Conservation (phyloP, 2,797 vertebrate genomes). For the Bradypodion ventrale region DNA sequence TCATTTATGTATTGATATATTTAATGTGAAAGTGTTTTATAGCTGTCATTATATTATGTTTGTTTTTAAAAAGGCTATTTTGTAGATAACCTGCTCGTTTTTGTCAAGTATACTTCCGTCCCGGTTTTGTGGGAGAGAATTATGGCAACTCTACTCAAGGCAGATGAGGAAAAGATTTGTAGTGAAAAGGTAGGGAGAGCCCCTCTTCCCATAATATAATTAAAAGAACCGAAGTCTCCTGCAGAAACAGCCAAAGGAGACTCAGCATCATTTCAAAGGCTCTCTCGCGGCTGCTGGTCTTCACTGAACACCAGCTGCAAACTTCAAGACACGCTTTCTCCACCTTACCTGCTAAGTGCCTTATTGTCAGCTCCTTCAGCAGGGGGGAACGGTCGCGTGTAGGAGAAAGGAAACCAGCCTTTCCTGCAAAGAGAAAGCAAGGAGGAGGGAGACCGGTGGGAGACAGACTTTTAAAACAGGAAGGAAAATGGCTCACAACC, state of each 20-base stretch:
- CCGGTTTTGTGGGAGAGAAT: too few species aligned
- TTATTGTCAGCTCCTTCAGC: slow-evolving; percentile 66
- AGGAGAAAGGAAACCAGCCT: slow-evolving; percentile 90
- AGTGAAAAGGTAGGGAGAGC: background rate
- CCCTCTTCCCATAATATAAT: background rate
- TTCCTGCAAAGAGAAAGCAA: slow-evolving; percentile 73
- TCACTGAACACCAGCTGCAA: too few species aligned
- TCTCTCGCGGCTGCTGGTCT: too few species aligned
- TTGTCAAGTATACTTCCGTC: too few species aligned
- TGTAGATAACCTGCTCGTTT: too few species aligned
- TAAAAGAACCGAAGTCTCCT: too few species aligned
- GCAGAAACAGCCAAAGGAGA: background rate
- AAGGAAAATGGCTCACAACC: background rate
- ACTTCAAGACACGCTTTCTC: background rate
- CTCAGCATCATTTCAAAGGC: background rate
- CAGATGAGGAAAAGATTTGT: background rate
- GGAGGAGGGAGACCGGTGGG: background rate
- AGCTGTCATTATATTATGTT: too few species aligned
- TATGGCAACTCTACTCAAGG: too few species aligned
- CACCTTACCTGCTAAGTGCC: slow-evolving; percentile 73
- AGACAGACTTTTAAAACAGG: background rate
- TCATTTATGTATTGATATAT: too few species aligned
- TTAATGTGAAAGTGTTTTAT: too few species aligned
- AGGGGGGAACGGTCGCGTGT: slow-evolving; percentile 78
- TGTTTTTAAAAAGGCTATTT: too few species aligned